A percentile compares a stretch with the other conserved stretches of the same genome.
phyloP scores from a whole-genome alignment of 1,140 invertebrate genomes.

The Zaprionus taronus region DNA sequence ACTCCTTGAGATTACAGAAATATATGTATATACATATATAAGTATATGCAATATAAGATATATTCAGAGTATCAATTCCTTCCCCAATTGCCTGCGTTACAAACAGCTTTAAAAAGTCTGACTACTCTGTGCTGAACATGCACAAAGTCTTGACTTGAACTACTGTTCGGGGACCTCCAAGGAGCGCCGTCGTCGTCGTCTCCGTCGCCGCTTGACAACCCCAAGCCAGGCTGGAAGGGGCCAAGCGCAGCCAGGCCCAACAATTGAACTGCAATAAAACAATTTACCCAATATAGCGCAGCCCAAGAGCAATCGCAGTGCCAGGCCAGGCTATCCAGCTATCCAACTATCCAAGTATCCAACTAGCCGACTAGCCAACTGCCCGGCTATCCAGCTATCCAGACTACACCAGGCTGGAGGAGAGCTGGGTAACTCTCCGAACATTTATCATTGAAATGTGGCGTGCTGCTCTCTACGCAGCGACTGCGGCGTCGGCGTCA shows the following conservation, averaged over 20 bases:
- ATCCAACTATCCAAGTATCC: conserved; percentile 22
- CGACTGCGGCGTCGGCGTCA: conserved; percentile 44
- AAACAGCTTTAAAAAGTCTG: not conserved
- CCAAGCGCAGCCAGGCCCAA: conserved; percentile 47
- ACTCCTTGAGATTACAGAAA: too few species aligned
- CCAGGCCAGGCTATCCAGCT: conserved; percentile 25
- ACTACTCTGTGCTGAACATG: not conserved
- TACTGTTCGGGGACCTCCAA: conserved; percentile 70
- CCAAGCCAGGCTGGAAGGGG: conserved; percentile 32
- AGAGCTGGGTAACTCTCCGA: conserved; percentile 43
- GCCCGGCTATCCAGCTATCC: conserved; percentile 19
- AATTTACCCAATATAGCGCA: conserved; percentile 81
- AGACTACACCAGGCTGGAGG: conserved; percentile 9
- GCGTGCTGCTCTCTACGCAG: conserved; percentile 77
- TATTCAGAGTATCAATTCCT: too few species aligned
- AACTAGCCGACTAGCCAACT: conserved; percentile 16
- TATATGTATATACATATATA: too few species aligned
- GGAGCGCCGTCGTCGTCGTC: conserved; percentile 66
- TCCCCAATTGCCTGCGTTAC: not conserved
- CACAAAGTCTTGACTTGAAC: conserved; percentile 21
- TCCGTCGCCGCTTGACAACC: conserved; percentile 59
- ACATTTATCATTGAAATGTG: conserved; percentile 83
- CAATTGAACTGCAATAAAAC: conserved; percentile 83
- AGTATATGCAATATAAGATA: too few species aligned
- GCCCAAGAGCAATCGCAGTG: conserved; percentile 68